Base-by-base conservation (phyloP, 2,888 invertebrate species). In the Galeruca laticollis region DNA sequence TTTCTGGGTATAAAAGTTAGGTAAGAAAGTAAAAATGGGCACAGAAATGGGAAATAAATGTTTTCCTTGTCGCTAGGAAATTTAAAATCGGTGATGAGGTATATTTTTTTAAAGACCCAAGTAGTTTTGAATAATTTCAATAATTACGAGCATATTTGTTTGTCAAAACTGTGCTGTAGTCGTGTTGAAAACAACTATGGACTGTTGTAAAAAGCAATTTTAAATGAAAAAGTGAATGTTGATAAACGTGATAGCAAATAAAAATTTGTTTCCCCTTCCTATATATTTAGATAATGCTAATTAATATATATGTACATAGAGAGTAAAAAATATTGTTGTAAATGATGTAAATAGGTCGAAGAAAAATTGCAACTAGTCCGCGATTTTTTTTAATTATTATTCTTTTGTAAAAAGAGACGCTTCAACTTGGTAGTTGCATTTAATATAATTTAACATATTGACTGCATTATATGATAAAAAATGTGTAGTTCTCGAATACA, bases 391-490 rank as follows among this genome's bases (percentile, higher is more conserved):
- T 6, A 6, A 26, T 26, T 26, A 26, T 6, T 3, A 26, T 26
- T 26, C 6, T 26, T 26, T 26, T 26, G 26, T 26, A 26, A 26
- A 26, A 77, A 76, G 76, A 61, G 68, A 65, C 60, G 72, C 69
- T 76, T 75, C 68, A 72, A 73, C 75, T 15, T 47, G 69, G 73
- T 79, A 76, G 76, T 76, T 79, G 78, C 78, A 73, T 59, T 35
- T n/a, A n/a, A 73, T 71, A 75, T 71, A 71, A 74, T 75, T 69
- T 59, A 10, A 47, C n/a, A 15, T 69, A 73, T 68, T 73, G 71
- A 73, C 69, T 71, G 70, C 66, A 60, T 77, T 79, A 79, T 76
- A 79, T 82, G 82, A 81, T 81, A 82, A 83, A 83, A 84, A 37
- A 9, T 4, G 83, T 82, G 56, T 26, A 26, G 26, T 6, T 26